Evolutionary conservation across 2,888 invertebrate genomes (phyloP).

Genomic region (Drosophila falleni): DNA sequence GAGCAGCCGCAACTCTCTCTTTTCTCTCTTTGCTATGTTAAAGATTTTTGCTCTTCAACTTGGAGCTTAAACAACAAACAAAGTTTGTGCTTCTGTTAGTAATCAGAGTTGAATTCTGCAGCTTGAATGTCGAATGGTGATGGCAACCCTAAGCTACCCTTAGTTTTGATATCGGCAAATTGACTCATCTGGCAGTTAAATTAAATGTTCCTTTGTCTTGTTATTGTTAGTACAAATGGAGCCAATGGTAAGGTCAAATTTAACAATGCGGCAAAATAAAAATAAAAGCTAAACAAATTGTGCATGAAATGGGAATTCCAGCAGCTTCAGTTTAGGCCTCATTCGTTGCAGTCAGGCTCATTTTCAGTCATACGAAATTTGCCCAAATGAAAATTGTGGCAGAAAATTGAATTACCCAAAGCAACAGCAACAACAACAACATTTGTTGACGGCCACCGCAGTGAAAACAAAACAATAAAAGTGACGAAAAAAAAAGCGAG

Average conservation of each 20-base stretch:
- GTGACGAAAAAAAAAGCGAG: conserved; percentile 30
- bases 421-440: conserved; percentile 34
- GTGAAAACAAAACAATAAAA: conserved; percentile 76
- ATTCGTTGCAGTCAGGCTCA: conserved; percentile 26
- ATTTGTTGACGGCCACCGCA: conserved; percentile 57
- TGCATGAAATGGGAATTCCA: conserved; percentile 67
- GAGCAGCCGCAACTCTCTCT: conserved; percentile 8
- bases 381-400: conserved; percentile 78
- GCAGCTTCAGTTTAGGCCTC: conserved; percentile 23
- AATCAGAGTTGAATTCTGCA: neutral
- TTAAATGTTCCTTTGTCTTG: conserved; percentile 61
- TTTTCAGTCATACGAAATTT: conserved; percentile 44
- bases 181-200: conserved; percentile 67
- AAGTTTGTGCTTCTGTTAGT: conserved; percentile 13
- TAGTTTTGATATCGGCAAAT: conserved; percentile 39
- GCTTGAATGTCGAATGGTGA: neutral
- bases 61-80: conserved; percentile 1
- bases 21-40: conserved; percentile 29
- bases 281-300: conserved; percentile 78
- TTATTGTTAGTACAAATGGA: conserved; percentile 31
- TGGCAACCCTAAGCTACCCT: conserved; percentile 46
- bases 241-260: conserved; percentile 54
- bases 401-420: conserved; percentile 75
- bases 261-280: conserved; percentile 78
- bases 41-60: neutral